phyloP scores from a whole-genome alignment of 1,140 invertebrate genomes.

The Centruroides vittatus region DNA sequence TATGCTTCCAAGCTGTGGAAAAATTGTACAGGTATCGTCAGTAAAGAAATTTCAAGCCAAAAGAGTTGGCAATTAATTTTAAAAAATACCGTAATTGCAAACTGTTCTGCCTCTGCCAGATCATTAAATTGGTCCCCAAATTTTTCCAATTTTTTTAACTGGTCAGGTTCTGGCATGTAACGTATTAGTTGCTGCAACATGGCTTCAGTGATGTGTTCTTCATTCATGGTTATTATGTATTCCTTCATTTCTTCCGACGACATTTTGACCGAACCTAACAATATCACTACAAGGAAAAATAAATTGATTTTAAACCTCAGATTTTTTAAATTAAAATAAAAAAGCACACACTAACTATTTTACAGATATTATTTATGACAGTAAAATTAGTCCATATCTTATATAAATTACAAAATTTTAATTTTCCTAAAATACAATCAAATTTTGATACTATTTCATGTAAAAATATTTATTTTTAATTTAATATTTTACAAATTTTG shows the following conservation, averaged over 20 bases:
- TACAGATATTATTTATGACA: background rate
- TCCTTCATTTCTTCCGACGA: slow-evolving; percentile 68
- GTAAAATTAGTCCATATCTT: too few relatives aligned
- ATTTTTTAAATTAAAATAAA: background rate
- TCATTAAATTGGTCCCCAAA: slow-evolving; percentile 59
- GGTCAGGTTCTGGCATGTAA: slow-evolving; percentile 77
- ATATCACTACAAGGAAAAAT: slow-evolving; percentile 43
- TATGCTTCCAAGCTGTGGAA: slow-evolving; percentile 49
- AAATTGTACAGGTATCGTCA: background rate
- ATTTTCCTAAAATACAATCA: too few relatives aligned
- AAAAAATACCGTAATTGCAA: slow-evolving; percentile 62
- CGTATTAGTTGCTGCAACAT: slow-evolving; percentile 35
- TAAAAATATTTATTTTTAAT: too few relatives aligned
- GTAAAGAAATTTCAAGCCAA: background rate
- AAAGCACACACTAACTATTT: background rate
- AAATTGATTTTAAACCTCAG: background rate
- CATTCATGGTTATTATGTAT: slow-evolving; percentile 72
- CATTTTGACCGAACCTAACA: slow-evolving; percentile 78
- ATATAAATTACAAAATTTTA: too few relatives aligned
- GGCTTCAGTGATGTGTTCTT: slow-evolving; percentile 53
- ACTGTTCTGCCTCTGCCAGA: slow-evolving; percentile 85
- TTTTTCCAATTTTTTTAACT: slow-evolving; percentile 64
- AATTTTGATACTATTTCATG: too few relatives aligned
- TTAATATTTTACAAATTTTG: too few relatives aligned
- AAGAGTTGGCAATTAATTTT: background rate